phyloP scores from a whole-genome alignment of 2,797 vertebrate species.

The Acrossocheilus fasciatus region DNA sequence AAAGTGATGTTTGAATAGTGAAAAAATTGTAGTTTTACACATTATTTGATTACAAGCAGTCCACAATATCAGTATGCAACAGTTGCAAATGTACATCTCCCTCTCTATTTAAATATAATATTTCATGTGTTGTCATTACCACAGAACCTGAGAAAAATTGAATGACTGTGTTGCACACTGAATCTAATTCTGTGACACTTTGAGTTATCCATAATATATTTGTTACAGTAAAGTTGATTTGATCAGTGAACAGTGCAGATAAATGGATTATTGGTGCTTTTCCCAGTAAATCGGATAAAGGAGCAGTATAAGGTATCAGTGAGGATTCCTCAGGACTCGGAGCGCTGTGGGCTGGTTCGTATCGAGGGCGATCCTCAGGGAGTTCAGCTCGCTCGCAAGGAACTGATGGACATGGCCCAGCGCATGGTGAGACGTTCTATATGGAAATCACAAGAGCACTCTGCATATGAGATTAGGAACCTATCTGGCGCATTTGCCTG shows the following conservation, averaged over 20 bases:
- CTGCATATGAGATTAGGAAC: not conserved
- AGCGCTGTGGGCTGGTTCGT: constrained; percentile 81
- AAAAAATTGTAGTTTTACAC: constrained; percentile 4
- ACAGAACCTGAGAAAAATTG: not conserved
- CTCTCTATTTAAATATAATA: not conserved
- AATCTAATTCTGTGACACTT: not conserved
- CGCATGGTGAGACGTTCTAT: constrained; percentile 78
- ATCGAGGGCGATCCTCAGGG: constrained; percentile 85
- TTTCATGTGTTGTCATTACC: not conserved
- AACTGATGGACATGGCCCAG: constrained; percentile 84
- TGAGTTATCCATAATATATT: constrained; percentile 7
- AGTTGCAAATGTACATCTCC: not conserved
- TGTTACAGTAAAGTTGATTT: not conserved
- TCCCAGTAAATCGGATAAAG: constrained; percentile 83
- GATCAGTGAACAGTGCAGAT: not conserved
- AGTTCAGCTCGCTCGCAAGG: constrained; percentile 82
- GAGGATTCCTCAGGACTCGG: constrained; percentile 82
- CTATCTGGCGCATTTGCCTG: not conserved
- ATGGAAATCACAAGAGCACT: not conserved
- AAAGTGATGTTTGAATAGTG: not conserved
- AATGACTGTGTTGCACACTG: not conserved
- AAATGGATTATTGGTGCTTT: not conserved
- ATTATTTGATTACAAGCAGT: not conserved
- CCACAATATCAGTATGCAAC: not conserved
- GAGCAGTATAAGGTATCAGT: constrained; percentile 86